A percentile compares a stretch with the other conserved stretches of the same genome.
These are phyloP conservation scores for Mayetiola destructor DNA, from an alignment of 2,888 invertebrate genomes.

Conservation along the genomic window DNA sequence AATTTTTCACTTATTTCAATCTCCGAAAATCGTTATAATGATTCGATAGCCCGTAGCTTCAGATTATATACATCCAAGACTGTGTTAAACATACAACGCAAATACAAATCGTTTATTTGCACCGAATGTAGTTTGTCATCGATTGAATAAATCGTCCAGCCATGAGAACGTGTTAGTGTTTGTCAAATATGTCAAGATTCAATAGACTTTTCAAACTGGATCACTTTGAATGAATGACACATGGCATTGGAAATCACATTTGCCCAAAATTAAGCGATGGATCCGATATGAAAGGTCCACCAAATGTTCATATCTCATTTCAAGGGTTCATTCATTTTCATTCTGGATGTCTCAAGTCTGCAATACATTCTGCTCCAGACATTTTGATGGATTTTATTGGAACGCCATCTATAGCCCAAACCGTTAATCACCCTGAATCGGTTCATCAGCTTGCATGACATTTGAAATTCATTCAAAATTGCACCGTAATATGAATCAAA, in stretches of 20 bases:
- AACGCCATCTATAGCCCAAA: not conserved
- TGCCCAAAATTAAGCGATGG: too few species aligned
- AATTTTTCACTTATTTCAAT: not conserved
- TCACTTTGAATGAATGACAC: too few species aligned
- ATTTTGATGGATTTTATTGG: too few species aligned
- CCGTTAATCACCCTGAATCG: not conserved
- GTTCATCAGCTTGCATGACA: not conserved
- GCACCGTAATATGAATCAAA: too few species aligned
- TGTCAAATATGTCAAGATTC: not conserved
- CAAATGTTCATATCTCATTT: too few species aligned
- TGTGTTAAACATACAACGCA: not conserved
- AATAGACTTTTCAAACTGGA: not conserved
- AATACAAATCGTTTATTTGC: not conserved
- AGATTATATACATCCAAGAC: not conserved
- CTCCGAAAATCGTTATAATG: not conserved
- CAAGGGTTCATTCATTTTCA: too few species aligned
- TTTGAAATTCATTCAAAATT: not conserved
- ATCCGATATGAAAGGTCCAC: too few species aligned
- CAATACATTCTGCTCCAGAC: too few species aligned
- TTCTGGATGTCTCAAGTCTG: too few species aligned
- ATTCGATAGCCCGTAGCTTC: not conserved
- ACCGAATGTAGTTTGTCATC: conserved; percentile 3
- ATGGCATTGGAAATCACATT: too few species aligned
- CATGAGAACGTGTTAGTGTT: not conserved
- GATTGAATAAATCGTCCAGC: too few species aligned